phyloP scores from a whole-genome alignment of 2,888 invertebrate species.

The Geophilus truncorum region DNA sequence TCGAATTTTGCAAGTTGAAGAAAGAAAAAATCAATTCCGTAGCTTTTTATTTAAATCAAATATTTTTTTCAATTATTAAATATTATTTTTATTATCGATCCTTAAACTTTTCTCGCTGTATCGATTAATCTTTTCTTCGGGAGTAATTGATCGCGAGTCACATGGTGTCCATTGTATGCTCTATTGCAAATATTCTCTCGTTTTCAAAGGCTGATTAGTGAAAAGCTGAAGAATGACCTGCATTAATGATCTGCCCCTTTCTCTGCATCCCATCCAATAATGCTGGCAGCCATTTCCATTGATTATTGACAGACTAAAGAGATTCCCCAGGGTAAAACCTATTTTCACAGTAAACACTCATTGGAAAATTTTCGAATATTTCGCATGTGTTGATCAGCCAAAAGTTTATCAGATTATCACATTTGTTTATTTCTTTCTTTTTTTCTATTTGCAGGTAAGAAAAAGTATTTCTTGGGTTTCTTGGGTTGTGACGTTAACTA shows the following conservation, averaged over 20 bases:
- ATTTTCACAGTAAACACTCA: background rate
- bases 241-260: constrained; percentile 22
- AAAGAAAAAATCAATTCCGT: background rate
- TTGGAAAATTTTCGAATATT: background rate
- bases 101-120: background rate
- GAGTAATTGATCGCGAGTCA: constrained; percentile 17
- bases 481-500: background rate
- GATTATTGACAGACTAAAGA: constrained; percentile 18
- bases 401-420: background rate
- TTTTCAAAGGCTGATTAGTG: constrained; percentile 27
- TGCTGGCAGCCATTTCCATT: constrained; percentile 15
- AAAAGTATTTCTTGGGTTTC: no score
- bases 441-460: constrained; percentile 15
- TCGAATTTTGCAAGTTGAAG: background rate
- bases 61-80: background rate
- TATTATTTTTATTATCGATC: background rate
- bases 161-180: constrained; percentile 1
- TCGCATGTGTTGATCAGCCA: background rate
- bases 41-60: background rate
- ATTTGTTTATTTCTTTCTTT: background rate
- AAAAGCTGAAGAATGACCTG: constrained; percentile 21
- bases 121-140: background rate
- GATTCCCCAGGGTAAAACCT: background rate
- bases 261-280: constrained; percentile 18
- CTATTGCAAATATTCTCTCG: background rate